A percentile compares a stretch with the other conserved stretches of the same genome.
Conservation (phyloP, 2,113 vertebrate genomes). For the Mola mola region DNA sequence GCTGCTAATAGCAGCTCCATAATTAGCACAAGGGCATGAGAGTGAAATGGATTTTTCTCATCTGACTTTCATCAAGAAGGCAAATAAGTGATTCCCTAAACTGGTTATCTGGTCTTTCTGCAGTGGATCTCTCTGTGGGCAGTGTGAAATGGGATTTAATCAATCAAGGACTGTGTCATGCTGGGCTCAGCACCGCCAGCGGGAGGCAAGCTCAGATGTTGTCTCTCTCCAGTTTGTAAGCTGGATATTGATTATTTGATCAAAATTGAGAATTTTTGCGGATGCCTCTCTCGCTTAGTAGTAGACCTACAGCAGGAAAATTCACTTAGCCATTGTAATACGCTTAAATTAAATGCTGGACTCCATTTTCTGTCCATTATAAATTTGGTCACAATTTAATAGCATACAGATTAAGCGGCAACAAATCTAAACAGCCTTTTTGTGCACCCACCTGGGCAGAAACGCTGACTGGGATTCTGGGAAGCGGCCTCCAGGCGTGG, state of each 20-base stretch:
- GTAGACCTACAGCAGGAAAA: too few species aligned
- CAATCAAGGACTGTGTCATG: background rate
- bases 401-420: too few species aligned
- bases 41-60: background rate
- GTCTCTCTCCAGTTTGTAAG: background rate
- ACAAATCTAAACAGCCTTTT: background rate
- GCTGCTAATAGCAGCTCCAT: background rate
- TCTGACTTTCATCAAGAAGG: background rate
- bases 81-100: background rate
- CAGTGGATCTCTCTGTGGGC: background rate
- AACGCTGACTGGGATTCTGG: constrained; percentile 82
- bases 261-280: background rate
- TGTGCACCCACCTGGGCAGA: constrained; percentile 77
- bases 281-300: too few species aligned
- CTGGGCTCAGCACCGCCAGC: background rate
- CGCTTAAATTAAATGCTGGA: too few species aligned
- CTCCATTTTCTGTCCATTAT: too few species aligned
- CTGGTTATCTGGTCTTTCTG: background rate
- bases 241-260: background rate
- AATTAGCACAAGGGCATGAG: background rate
- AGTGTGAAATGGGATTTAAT: background rate
- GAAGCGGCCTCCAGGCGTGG: constrained; percentile 74
- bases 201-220: background rate
- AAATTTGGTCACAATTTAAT: too few species aligned
- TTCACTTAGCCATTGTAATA: too few species aligned